Percentiles rank a stretch among this genome's conserved stretches.
These are phyloP conservation scores for Drosophila koepferae DNA, from an alignment of 2,888 invertebrate genomes.

Conservation along the genomic window DNA sequence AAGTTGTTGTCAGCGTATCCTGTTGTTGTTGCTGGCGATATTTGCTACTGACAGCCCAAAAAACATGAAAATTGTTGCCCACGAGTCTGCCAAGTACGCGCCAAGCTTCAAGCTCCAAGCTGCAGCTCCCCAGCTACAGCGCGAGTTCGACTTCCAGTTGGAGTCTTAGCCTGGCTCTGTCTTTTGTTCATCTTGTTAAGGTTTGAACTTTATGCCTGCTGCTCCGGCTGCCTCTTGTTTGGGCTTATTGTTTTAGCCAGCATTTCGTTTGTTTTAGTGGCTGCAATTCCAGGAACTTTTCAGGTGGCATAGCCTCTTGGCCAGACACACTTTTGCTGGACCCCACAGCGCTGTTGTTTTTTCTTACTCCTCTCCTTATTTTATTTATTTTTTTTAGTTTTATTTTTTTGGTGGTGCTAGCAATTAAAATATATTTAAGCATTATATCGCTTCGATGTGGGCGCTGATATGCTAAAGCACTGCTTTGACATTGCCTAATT, in stretches of 20 bases:
- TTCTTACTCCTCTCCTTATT: neutral
- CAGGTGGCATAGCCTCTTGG: conserved; percentile 78
- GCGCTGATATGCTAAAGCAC: conserved; percentile 8
- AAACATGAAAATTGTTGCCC: conserved; percentile 81
- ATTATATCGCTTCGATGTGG: conserved; percentile 19
- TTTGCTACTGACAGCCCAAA: conserved; percentile 68
- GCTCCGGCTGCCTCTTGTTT: conserved; percentile 31
- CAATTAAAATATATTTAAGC: conserved; percentile 74
- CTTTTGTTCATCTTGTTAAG: conserved; percentile 79
- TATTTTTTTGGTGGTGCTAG: conserved; percentile 45
- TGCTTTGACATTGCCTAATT: conserved; percentile 55
- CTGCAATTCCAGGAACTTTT: conserved; percentile 78
- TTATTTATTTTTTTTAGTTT: neutral
- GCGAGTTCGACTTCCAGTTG: conserved; percentile 8
- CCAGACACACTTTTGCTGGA: conserved; percentile 78
- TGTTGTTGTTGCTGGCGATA: conserved; percentile 28
- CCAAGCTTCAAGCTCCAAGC: neutral
- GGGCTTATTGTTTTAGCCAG: conserved; percentile 69
- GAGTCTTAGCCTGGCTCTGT: conserved; percentile 27
- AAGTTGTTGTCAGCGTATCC: conserved; percentile 41
- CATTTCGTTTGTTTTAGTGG: conserved; percentile 50
- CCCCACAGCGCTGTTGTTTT: conserved; percentile 28
- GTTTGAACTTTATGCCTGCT: conserved; percentile 77
- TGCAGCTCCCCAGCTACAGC: conserved; percentile 12
- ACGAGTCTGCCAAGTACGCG: conserved; percentile 78